Evolutionary conservation across 2,888 invertebrate genomes (phyloP).

Genomic region (Panorpa germanica): DNA sequence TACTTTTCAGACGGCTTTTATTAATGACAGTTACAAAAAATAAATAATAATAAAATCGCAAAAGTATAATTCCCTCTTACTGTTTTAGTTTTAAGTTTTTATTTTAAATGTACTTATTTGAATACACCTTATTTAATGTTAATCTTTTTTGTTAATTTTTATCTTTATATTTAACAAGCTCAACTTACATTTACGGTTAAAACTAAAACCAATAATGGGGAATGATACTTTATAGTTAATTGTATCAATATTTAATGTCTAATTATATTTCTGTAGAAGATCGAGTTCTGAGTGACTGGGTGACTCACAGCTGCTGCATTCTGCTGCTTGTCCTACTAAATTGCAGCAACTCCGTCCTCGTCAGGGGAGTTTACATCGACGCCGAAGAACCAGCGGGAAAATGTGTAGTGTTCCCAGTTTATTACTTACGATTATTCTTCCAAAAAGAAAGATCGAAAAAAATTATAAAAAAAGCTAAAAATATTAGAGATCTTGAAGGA

Average conservation of each 20-base stretch:
- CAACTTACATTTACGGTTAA: too few species aligned
- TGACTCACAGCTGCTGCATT: slow-evolving; percentile 57
- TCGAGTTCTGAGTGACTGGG: slow-evolving; percentile 57
- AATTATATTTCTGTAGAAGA: slow-evolving; percentile 32
- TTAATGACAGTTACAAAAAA: too few species aligned
- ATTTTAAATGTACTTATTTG: too few species aligned
- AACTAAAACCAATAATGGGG: too few species aligned
- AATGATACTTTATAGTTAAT: too few species aligned
- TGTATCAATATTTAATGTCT: too few species aligned
- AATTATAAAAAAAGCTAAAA: slow-evolving; percentile 12
- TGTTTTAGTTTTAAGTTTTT: too few species aligned
- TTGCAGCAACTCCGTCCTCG: slow-evolving; percentile 72
- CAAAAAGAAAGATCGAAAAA: slow-evolving; percentile 45
- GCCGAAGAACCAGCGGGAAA: slow-evolving; percentile 68
- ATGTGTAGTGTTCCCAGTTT: slow-evolving; percentile 68
- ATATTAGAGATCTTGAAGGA: slow-evolving; percentile 11
- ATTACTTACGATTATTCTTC: slow-evolving; percentile 62
- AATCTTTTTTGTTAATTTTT: too few species aligned
- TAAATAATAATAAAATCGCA: too few species aligned
- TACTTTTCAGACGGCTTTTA: too few species aligned
- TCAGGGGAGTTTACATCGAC: slow-evolving; percentile 75
- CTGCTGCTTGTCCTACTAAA: slow-evolving; percentile 57
- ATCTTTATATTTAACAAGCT: slow-evolving; percentile 8
- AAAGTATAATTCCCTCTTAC: too few species aligned
- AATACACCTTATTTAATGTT: too few species aligned